Evolutionary conservation across 2,888 invertebrate genomes (phyloP), one percentile per base, ranked within the genome.

Genomic region (Dioctria linearis): DNA sequence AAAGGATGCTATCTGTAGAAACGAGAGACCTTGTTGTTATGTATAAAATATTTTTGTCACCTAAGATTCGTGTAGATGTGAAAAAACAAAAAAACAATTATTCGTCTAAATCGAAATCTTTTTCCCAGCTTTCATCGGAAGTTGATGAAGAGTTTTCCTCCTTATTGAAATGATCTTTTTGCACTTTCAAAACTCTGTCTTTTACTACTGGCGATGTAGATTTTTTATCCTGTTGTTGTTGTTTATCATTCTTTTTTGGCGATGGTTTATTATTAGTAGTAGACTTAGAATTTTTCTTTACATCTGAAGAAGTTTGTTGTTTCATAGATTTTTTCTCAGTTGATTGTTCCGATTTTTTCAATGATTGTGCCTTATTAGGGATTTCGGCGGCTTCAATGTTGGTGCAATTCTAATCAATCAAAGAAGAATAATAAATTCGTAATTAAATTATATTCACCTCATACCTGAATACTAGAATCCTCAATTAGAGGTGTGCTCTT

Each of bases 91-190:
- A 63, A 37, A 49, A 76, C 37, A 76, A 63, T 57, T 79, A 80
- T 66, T 86, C 86, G 67, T 85, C 86, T 42, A 87, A 82, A 83
- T 92, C 92, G 85, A 92, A 92, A 84, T 92, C 92, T 83, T 91
- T 91, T 84, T 92, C 92, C 92, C 92, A 92, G 85, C 91, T 91
- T 82, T 91, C 91, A 80, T 91, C 91, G 0, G 91, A 91, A 83
- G 90, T 90, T 0, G 90, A 90, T 78, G 84, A 83, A 13, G 79
- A 80, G 39, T 82, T 82, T 65, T 83, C 83, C 25, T 80, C 80
- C n/a, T 81, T 82, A 76, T 84, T 85, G 69, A 85, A 83, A 82
- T 85, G 84, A 80, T 85, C 83, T 43, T 84, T 83, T 78, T 83
- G 69, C 54, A 81, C 83, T 81, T 82, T 81, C 80, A 83, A 81